Evolutionary conservation across 2,888 invertebrate genomes (phyloP).

Genomic region (Chymomyza amoena): DNA sequence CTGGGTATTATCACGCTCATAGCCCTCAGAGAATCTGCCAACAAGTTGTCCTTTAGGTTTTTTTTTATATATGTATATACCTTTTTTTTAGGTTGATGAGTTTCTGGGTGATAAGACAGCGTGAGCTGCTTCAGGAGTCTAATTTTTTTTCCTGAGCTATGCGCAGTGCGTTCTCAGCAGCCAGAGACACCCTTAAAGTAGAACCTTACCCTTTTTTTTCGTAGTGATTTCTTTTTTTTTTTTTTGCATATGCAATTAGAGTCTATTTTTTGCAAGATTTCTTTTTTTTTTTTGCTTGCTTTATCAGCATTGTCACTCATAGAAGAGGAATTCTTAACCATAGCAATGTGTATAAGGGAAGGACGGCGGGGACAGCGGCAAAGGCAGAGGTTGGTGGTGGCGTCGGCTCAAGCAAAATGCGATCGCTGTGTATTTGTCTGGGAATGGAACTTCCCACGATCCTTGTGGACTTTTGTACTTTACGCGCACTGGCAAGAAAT

Average conservation of each 20-base stretch:
- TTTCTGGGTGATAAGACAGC: conserved; percentile 36
- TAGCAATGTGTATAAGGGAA: background rate
- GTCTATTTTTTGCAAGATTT: conserved; percentile 30
- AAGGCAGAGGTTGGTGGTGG: background rate
- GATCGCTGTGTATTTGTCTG: conserved; percentile 53
- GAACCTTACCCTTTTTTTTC: conserved; percentile 16
- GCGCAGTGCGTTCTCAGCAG: conserved; percentile 12
- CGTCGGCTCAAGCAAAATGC: conserved; percentile 9
- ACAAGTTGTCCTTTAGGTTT: background rate
- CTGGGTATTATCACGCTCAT: background rate
- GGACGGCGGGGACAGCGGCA: background rate
- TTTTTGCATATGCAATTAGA: conserved; percentile 32
- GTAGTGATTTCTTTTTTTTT: background rate
- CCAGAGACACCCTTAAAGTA: conserved; percentile 30
- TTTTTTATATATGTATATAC: conserved; percentile 2
- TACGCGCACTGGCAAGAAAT: background rate
- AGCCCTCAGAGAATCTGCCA: background rate
- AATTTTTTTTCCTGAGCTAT: conserved; percentile 29
- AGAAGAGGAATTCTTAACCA: conserved; percentile 2
- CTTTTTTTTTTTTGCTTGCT: conserved; percentile 16
- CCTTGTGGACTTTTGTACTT: conserved; percentile 71
- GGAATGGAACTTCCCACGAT: conserved; percentile 73
- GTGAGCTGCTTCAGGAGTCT: conserved; percentile 27
- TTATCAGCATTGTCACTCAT: conserved; percentile 5
- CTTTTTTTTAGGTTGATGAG: conserved; percentile 3